A percentile compares a stretch with the other conserved stretches of the same genome.
Conservation (phyloP, 2,888 invertebrate genomes). For the Thelaira solivaga region DNA sequence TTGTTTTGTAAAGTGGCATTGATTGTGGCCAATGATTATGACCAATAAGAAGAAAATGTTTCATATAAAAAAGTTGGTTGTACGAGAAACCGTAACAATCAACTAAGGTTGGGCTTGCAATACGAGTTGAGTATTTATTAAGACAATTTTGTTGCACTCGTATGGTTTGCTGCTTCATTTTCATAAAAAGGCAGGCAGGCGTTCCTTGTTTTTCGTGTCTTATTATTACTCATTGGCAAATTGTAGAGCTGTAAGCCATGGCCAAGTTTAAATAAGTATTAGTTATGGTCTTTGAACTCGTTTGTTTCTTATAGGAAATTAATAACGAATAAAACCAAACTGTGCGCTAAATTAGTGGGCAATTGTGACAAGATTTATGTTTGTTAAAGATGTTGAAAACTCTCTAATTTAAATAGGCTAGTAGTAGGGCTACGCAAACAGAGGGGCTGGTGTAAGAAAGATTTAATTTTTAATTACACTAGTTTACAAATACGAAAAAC, state of each 20-base stretch:
- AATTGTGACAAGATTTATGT: conserved; percentile 60
- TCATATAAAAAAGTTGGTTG: background rate
- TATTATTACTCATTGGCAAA: conserved; percentile 14
- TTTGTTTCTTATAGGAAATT: background rate
- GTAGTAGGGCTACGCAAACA: background rate
- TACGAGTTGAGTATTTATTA: background rate
- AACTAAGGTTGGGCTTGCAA: background rate
- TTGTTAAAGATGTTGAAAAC: no score
- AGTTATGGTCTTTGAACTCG: conserved; percentile 48
- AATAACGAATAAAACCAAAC: background rate
- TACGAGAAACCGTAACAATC: background rate
- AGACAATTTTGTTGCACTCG: background rate
- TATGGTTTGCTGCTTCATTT: background rate
- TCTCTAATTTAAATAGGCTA: background rate
- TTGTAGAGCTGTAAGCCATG: conserved; percentile 28
- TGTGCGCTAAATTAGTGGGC: conserved; percentile 28
- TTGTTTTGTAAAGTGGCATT: conserved; percentile 9
- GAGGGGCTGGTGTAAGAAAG: no score
- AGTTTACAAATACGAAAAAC: no score
- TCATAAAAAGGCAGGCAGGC: no score
- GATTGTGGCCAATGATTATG: conserved; percentile 37
- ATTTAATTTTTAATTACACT: no score
- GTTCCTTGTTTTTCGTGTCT: background rate
- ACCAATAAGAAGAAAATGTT: background rate
- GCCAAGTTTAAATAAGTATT: conserved; percentile 41